Evolutionary conservation across 2,797 vertebrate species (phyloP).

Genomic region (Parotocinclus haroldoi): DNA sequence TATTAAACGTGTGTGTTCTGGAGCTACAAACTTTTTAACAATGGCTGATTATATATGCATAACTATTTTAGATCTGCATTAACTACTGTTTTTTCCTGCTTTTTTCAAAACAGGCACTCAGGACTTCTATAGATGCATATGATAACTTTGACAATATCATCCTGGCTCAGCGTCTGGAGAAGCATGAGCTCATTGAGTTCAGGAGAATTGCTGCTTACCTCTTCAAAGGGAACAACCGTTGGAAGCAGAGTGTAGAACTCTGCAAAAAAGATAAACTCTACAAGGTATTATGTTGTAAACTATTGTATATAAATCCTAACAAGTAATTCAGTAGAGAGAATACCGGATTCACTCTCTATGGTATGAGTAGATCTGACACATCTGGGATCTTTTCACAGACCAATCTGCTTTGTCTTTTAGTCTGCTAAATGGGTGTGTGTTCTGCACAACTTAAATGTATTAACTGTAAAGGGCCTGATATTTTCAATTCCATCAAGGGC

Average conservation of each 20-base stretch:
- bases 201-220: constrained; percentile 97
- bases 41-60: not conserved
- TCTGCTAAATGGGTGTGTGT: too few species aligned
- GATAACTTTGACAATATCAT: constrained; percentile 99
- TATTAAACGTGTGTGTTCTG: too few species aligned
- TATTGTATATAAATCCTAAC: too few species aligned
- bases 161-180: constrained; percentile 94
- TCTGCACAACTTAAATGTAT: too few species aligned
- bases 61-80: not conserved
- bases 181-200: constrained; percentile 96
- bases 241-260: constrained; percentile 98
- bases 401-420: too few species aligned
- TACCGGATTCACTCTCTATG: too few species aligned
- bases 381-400: too few species aligned
- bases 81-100: not conserved
- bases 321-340: too few species aligned
- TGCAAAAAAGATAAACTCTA: constrained; percentile 99
- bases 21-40: not conserved
- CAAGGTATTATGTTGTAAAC: constrained; percentile 72
- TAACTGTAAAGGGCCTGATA: too few species aligned
- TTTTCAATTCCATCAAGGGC: too few species aligned
- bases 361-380: too few species aligned
- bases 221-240: constrained; percentile 99
- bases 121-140: constrained; percentile 97
- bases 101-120: constrained; percentile 77